Evolutionary conservation across 1,140 invertebrate species (phyloP), one percentile per base, ranked within the genome.

Genomic region (Phymastichus coffea): DNA sequence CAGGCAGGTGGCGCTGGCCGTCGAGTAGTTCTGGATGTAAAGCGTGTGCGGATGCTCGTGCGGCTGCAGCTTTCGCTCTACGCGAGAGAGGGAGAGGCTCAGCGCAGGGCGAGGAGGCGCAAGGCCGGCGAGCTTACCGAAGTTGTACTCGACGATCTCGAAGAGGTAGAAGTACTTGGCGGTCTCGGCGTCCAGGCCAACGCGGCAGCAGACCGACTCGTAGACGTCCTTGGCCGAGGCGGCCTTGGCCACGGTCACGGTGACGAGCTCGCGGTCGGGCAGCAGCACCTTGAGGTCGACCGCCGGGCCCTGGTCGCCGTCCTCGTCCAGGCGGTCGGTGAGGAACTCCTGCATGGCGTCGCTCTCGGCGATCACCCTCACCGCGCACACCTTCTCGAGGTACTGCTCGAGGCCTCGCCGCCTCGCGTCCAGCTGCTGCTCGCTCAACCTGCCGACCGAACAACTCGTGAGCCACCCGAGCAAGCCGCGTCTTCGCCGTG

Each of bases 11-110:
- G 93, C 92, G 23, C 94, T 95, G 20, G 96, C 96, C n/a, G 97
- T 99, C 62, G 93, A 97, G 72, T 99, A 99, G 80, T 99, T 99
- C 81, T 99, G 95, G 66, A 99, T 96, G 77, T 99, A 99, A 46
- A 99, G 82, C 69, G 95, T 94, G 79, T 99, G 96, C 0, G 96
- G 96, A 64, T 95, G 93, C 81, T 99, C 97, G 72, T 91, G 88
- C 2, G 92, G 87, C 67, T 94, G 91, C 46, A 99, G 79, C 80
- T 98, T 98, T 49, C 97, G 85, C 79, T 99, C 95, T 94, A 78
- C n/a, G n/a, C n/a, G n/a, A n/a, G n/a, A n/a, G n/a, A n/a, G n/a
- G n/a, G n/a, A n/a, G n/a, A n/a, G 20, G 4, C 12, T 19, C 19
- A 7, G 12, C 1, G 7, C 2, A 12, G n/a, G n/a, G n/a, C n/a